Percentiles rank a stretch among this genome's conserved stretches.
Evolutionary conservation across 2,113 vertebrate genomes (phyloP).

Genomic region (Grallaria varia): DNA sequence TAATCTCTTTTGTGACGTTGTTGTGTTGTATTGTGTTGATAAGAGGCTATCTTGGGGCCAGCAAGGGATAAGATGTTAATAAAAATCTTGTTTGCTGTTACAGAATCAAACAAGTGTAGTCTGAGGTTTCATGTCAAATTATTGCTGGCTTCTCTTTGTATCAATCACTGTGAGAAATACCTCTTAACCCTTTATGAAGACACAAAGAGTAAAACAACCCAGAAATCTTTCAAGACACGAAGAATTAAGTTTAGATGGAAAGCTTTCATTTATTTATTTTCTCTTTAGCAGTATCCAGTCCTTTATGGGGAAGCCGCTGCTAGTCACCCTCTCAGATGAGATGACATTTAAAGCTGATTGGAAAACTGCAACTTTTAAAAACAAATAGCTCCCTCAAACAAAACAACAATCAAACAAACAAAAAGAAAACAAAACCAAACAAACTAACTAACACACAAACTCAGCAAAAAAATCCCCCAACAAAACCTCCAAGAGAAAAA

Average conservation of each 20-base stretch:
- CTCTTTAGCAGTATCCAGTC: background rate
- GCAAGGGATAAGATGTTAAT: constrained; percentile 62
- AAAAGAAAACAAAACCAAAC: background rate
- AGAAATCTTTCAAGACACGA: background rate
- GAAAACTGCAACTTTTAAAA: background rate
- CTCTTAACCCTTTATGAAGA: constrained; percentile 26
- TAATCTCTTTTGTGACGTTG: constrained; percentile 49
- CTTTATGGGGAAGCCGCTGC: background rate
- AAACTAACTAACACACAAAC: background rate
- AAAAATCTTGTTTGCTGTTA: constrained; percentile 63
- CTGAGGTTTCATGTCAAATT: constrained; percentile 55
- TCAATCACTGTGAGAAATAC: constrained; percentile 26
- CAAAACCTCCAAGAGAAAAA: no score
- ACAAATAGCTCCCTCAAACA: background rate
- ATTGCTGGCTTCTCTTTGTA: constrained; percentile 41
- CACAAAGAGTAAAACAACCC: background rate
- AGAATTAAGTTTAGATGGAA: background rate
- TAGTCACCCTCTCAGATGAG: background rate
- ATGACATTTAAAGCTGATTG: background rate
- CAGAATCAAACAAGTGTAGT: constrained; percentile 50
- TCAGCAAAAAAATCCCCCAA: background rate
- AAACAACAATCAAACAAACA: background rate
- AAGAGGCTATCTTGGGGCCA: constrained; percentile 60
- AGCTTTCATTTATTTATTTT: constrained; percentile 16
- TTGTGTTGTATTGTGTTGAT: constrained; percentile 58